These are phyloP conservation scores for Alethe diademata DNA, from an alignment of 2,113 vertebrate genomes.

Conservation along the genomic window DNA sequence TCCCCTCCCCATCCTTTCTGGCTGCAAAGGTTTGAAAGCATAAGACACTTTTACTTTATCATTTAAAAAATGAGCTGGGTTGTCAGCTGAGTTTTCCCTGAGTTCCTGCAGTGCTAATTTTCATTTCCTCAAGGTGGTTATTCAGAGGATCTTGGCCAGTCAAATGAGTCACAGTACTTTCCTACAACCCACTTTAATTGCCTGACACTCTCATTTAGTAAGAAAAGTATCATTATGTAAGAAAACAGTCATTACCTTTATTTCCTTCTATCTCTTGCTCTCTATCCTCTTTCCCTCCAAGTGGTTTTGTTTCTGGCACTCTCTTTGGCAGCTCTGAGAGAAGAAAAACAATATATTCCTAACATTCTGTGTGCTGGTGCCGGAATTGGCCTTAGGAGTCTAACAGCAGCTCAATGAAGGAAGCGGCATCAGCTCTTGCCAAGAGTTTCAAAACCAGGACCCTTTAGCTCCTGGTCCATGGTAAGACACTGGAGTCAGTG, in stretches of 20 bases:
- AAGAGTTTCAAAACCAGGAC: neutral
- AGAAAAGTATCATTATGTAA: neutral
- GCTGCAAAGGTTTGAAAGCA: neutral
- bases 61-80: neutral
- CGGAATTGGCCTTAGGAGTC: neutral
- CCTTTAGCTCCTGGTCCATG: neutral
- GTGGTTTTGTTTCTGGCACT: neutral
- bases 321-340: neutral
- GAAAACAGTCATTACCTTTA: neutral
- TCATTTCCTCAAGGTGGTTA: neutral
- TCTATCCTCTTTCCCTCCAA: neutral
- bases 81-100: constrained; percentile 11
- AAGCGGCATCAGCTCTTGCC: neutral
- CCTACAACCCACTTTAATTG: neutral
- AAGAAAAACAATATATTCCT: neutral
- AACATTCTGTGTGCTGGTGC: neutral
- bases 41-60: neutral
- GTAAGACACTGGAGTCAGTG: neutral
- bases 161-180: neutral
- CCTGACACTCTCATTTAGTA: neutral
- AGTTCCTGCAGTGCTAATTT: neutral
- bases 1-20: neutral
- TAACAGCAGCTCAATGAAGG: neutral
- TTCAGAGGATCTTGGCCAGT: neutral
- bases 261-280: neutral